These are phyloP conservation scores for Melanocharis versteri DNA, from an alignment of 2,113 vertebrate genomes.

Conservation along the genomic window DNA sequence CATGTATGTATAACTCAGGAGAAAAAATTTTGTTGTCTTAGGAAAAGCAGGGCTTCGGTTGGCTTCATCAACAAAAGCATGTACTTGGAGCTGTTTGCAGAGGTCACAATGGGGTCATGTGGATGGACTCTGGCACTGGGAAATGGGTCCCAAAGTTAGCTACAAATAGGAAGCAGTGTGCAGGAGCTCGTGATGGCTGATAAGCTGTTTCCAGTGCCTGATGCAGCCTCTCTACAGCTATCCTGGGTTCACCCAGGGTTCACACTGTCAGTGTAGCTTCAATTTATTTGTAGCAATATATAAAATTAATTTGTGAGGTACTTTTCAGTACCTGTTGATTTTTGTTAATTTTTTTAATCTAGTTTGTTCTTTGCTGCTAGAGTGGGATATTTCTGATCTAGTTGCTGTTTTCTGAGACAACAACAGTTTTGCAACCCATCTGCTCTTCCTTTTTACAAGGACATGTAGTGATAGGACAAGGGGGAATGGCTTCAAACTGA, in stretches of 20 bases:
- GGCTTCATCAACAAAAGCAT: not conserved
- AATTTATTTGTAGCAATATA: not conserved
- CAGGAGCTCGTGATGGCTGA: not conserved
- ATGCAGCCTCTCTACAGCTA: not conserved
- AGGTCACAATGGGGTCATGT: not conserved
- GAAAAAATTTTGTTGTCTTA: not conserved
- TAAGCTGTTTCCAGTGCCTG: not conserved
- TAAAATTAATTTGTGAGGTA: not conserved
- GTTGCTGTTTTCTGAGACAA: not conserved
- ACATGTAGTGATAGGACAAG: not conserved
- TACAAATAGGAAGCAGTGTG: not conserved
- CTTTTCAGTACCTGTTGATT: not conserved
- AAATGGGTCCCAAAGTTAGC: not conserved
- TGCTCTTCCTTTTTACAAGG: not conserved
- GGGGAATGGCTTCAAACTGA: not conserved
- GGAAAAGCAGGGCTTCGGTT: not conserved
- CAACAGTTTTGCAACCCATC: not conserved
- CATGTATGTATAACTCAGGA: not conserved
- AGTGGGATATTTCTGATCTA: not conserved
- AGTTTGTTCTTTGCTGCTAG: not conserved
- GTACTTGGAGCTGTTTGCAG: not conserved
- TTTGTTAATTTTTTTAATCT: not conserved
- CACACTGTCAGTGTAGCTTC: not conserved
- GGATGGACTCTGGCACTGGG: not conserved
- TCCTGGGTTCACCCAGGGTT: not conserved